Evolutionary conservation across 2,888 invertebrate genomes (phyloP), one percentile per base, ranked within the genome.

Genomic region (Trichogramma evanescens): DNA sequence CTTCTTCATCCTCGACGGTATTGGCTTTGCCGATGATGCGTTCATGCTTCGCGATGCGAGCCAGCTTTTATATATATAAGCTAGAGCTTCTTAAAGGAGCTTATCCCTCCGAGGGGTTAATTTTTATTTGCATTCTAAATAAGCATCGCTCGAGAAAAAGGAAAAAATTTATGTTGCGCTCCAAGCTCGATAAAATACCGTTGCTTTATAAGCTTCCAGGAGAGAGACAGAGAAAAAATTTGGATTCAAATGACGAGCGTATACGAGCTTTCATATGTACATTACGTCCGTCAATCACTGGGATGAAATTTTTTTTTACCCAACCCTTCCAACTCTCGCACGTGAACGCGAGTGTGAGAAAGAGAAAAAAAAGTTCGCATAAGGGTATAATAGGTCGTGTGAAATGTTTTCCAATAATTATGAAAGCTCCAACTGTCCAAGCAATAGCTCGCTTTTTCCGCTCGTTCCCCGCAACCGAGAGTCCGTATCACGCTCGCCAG

Each of bases 391-490:
- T 61, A 54, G 51, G 26, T 26, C 56, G 57, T 53, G 60, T 58
- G 61, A 63, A 63, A 63, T 63, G 58, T 63, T 63, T 61, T 63
- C 63, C 63, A 61, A 63, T 63, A 63, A 63, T 63, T 61, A 60
- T 63, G 56, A 63, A 61, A 61, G 59, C 58, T 58, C 56, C 56
- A 63, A 61, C 58, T 26, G 26, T 26, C 26, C 26, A 26, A 26
- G 26, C 26, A 26, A 26, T 26, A 26, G 26, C 26, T 26, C 26
- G 26, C 26, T 26, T 26, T 26, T 26, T 26, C 26, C 3, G 26
- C 26, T 26, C 26, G 26, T 26, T 26, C 26, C 26, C 26, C 26
- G 26, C 26, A 2, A 26, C 26, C 26, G 26, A 26, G 26, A 26
- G 26, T 26, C 26, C 26, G 26, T 26, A 26, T 26, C 26, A 26